Evolutionary conservation across 23 tunicate genomes (phyloP).

Genomic region (Halocynthia aurantium): DNA sequence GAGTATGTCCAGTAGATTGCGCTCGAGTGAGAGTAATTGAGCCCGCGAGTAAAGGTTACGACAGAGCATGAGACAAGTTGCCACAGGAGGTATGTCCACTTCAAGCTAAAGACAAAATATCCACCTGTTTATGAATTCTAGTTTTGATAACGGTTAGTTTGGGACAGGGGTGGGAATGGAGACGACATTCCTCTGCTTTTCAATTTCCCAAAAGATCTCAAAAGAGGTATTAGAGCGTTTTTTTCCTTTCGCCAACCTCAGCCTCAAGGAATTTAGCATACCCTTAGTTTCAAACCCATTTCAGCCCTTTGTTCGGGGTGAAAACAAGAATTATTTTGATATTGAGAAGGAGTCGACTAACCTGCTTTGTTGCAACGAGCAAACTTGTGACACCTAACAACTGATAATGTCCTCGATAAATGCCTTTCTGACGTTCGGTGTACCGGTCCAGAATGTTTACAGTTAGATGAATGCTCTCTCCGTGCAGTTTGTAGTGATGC

Average conservation of each 20-base stretch:
- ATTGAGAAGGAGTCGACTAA: neutral
- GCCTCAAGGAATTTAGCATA: too few species aligned
- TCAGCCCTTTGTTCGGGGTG: too few species aligned
- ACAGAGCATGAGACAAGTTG: constrained; percentile 22
- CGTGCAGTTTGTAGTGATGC: constrained; percentile 16
- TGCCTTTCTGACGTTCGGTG: constrained; percentile 15
- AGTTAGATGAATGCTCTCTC: constrained; percentile 12
- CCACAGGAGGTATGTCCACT: constrained; percentile 12
- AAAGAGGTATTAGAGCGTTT: too few species aligned
- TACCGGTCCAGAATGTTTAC: constrained; percentile 24
- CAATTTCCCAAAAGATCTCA: too few species aligned
- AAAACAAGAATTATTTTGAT: too few species aligned
- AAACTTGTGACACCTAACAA: constrained; percentile 16
- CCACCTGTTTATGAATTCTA: too few species aligned
- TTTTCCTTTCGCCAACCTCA: too few species aligned
- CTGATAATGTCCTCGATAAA: constrained; percentile 9
- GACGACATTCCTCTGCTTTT: too few species aligned
- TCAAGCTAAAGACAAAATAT: neutral
- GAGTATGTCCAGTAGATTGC: constrained; percentile 2
- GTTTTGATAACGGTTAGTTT: too few species aligned
- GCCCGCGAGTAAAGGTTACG: constrained; percentile 11
- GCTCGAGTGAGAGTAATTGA: constrained; percentile 16
- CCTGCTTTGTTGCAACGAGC: constrained; percentile 20
- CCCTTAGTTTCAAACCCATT: too few species aligned
- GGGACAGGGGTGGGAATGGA: too few species aligned